Percentiles rank a stretch among this genome's conserved stretches.
phyloP scores from a whole-genome alignment of 2,888 invertebrate genomes.

The Phanerotoma sp. region DNA sequence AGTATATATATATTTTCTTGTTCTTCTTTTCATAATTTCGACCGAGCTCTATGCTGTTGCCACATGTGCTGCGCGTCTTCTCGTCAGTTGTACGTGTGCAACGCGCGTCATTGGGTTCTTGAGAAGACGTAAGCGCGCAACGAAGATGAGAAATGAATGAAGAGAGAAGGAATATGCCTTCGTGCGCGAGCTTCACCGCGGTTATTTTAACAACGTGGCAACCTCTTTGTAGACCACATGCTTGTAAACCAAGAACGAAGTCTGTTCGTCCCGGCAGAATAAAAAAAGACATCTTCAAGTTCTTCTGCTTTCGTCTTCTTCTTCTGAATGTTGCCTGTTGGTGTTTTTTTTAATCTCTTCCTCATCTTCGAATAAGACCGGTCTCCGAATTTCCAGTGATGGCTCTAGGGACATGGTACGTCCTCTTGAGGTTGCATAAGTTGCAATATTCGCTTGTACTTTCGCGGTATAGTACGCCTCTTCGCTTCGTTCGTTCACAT shows the following conservation, averaged over 20 bases:
- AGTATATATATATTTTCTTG: background rate
- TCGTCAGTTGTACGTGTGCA: constrained; percentile 8
- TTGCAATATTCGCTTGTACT: background rate
- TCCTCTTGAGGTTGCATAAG: too few species aligned
- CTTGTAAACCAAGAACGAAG: constrained; percentile 57
- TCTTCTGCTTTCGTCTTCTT: constrained; percentile 14
- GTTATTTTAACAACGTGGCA: constrained; percentile 58
- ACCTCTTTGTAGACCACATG: constrained; percentile 58
- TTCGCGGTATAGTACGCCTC: background rate
- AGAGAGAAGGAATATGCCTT: constrained; percentile 34
- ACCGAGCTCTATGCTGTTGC: constrained; percentile 18
- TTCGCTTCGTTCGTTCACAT: constrained; percentile 14
- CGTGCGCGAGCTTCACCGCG: constrained; percentile 46
- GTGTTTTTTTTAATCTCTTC: constrained; percentile 13
- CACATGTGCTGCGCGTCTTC: constrained; percentile 32
- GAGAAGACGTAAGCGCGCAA: constrained; percentile 11
- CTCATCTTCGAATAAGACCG: constrained; percentile 27
- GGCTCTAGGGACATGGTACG: background rate
- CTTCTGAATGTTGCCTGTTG: background rate
- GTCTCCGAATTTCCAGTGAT: constrained; percentile 26
- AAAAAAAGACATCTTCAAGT: constrained; percentile 18
- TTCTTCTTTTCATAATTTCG: background rate
- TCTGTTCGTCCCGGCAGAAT: constrained; percentile 43
- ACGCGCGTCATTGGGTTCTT: constrained; percentile 13
- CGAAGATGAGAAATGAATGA: constrained; percentile 13